Evolutionary conservation across 2,113 vertebrate genomes (phyloP), one percentile per base, ranked within the genome.

Genomic region (Zosterops hypoxanthus): DNA sequence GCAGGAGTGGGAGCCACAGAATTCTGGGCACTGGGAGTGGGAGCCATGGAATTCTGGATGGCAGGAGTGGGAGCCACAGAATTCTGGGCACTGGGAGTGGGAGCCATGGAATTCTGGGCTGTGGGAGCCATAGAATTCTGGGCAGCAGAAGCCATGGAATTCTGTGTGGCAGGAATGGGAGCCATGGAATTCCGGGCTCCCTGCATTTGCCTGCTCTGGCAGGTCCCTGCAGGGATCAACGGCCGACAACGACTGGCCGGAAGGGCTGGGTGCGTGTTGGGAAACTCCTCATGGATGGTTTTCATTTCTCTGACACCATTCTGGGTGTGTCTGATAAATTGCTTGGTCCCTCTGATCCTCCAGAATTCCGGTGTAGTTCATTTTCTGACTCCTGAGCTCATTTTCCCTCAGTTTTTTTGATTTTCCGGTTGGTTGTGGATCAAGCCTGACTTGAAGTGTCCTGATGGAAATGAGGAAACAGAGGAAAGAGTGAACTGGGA

Each of bases 181-280:
- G 5, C 18, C 6, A 8, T 18, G 71, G 53, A 5, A n/a, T 57
- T 17, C 9, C 23, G 25, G 6, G 39, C 23, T n/a, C 52, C 31
- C 39, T 56, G 29, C 9, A 26, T 44, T 26, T n/a, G 29, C 18
- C 6, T 20, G 29, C 70, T n/a, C 70, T 20, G 17, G 29, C 23
- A 17, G 39, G 17, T 20, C 31, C 39, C 39, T 20, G 23, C 16
- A 20, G 17, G 52, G 12, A 20, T 44, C 39, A 42, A 6, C 23
- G 4, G 22, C 69, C 50, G 20, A 6, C 50, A 11, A 10, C 4
- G 16, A 20, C 29, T 14, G 22, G 8, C 11, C 2, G 0, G 11
- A 33, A 13, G 28, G 36, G 4, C 22, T 42, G 23, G 12, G 6
- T 33, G 52, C 8, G 42, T 56, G 36, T 42, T 25, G 69, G 29